These are phyloP conservation scores for Chymomyza fuscimana DNA, from an alignment of 2,888 invertebrate species.

Conservation along the genomic window DNA sequence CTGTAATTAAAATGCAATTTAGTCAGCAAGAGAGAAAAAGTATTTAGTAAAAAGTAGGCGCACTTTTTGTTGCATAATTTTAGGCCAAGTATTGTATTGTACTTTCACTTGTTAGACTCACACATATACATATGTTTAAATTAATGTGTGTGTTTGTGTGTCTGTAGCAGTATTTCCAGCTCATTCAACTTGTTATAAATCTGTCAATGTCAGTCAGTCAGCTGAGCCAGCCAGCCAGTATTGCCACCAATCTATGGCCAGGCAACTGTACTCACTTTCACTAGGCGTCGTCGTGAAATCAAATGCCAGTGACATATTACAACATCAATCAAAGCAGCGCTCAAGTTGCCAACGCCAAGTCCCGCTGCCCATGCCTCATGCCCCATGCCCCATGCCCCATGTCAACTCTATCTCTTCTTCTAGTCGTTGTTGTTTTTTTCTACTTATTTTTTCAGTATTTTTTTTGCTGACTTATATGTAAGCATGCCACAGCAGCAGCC, in stretches of 20 bases:
- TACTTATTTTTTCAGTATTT: conserved; percentile 29
- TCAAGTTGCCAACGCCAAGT: conserved; percentile 19
- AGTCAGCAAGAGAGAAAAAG: too few relatives aligned
- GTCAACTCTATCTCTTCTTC: background rate
- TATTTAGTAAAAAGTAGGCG: too few relatives aligned
- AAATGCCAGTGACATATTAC: conserved; percentile 72
- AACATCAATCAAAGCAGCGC: conserved; percentile 59
- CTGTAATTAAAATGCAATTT: too few relatives aligned
- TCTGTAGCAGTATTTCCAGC: background rate
- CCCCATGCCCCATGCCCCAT: background rate
- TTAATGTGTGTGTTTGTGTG: background rate
- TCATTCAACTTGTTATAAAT: conserved; percentile 18
- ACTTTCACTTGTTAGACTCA: conserved; percentile 29
- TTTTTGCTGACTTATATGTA: conserved; percentile 16
- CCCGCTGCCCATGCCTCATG: background rate
- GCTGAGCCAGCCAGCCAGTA: conserved; percentile 2
- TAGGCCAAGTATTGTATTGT: too few relatives aligned
- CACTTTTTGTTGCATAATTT: too few relatives aligned
- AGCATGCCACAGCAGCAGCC: background rate
- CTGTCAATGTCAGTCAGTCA: conserved; percentile 12
- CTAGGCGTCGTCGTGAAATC: conserved; percentile 44
- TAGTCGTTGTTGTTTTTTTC: conserved; percentile 32
- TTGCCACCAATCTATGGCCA: background rate
- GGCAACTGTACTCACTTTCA: background rate
- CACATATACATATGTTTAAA: background rate